Evolutionary conservation across 2,797 vertebrate species (phyloP), one percentile per base, ranked within the genome.

Genomic region (Urophycis tenuis): DNA sequence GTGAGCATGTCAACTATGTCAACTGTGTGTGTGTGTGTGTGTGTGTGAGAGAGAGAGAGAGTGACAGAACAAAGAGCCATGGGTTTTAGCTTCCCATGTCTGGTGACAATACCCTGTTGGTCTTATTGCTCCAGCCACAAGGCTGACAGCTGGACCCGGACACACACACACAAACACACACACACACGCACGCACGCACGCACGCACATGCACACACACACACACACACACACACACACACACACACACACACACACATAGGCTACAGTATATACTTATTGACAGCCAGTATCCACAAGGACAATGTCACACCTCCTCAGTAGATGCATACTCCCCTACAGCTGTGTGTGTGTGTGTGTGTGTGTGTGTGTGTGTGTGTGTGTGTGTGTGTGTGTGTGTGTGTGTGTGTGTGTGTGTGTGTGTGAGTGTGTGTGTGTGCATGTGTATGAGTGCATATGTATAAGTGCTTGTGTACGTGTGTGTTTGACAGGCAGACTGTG

Each of bases 401-500:
- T n/a, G n/a, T n/a, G n/a, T 49, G 35, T 30, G 19, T 53, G 19
- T 53, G 49, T 80, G n/a, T 71, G 33, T 41, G 34, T 76, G 25
- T 32, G 25, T 41, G 35, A 67, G 53, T 71, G 75, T 71, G 64
- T 41, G 35, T 76, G 77, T 88, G 83, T 80, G 80, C 78, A 73
- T 32, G 41, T 31, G 41, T 31, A 71, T 77, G 71, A 14, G 71
- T 39, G 71, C 31, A 71, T 73, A 71, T 67, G 76, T 25, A 69
- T 72, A 39, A 53, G 31, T 34, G 67, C 29, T 36, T 25, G 39
- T 29, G 22, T 32, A 30, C 19, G 29, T 33, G 14, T 74, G 31
- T 81, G 41, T 85, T 86, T 92, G 90, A 90, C 45, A 31, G 90
- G 88, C 90, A 90, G 83, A 74, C 82, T 75, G n/a, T n/a, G 84